Evolutionary conservation across 2,113 vertebrate species (phyloP), one percentile per base, ranked within the genome.

Genomic region (Delphinapterus leucas): DNA sequence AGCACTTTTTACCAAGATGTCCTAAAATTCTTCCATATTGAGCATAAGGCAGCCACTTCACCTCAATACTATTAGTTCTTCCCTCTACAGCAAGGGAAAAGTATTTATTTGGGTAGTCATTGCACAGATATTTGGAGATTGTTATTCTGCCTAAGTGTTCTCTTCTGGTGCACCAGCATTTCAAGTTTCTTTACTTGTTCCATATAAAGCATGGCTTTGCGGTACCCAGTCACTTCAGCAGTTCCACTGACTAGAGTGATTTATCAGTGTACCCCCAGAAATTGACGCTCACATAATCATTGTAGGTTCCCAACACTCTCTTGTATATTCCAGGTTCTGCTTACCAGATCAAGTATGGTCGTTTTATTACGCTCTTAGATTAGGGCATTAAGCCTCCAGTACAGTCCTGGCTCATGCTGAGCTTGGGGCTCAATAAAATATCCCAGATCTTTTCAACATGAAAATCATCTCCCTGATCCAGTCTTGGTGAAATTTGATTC

Each of bases 1-100:
- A 73, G 55, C 73, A 33, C 55, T 92, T 96, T 96, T 82, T 94
- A 85, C 86, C 67, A 97, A 96, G 25, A 95, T 77, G 38, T 73
- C 61, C 87, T 93, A 68, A 88, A 97, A 79, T 86, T 93, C 82
- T 93, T 88, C 31, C 67, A 58, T 81, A 88, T 20, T 76, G 82
- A 93, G 61, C 47, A 13, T n/a, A 68, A 68, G 38, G 84, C 36
- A 68, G 36, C 18, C 20, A 26, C n/a, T 67, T 14, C 33, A 38
- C 71, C 14, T 80, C 25, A 21, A 6, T 33, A 55, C 33, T 63
- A n/a, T 95, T 76, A 73, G 31, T 70, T 58, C 58, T 88, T 95
- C 36, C 21, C 21, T 73, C 53, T 79, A 33, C 81, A 71, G 25
- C 17, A 88, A 85, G 10, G 8, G 71, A 3, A 23, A 60, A 58